Evolutionary conservation across 2,797 vertebrate species (phyloP).

Genomic region (Euphonia xanthogaster): DNA sequence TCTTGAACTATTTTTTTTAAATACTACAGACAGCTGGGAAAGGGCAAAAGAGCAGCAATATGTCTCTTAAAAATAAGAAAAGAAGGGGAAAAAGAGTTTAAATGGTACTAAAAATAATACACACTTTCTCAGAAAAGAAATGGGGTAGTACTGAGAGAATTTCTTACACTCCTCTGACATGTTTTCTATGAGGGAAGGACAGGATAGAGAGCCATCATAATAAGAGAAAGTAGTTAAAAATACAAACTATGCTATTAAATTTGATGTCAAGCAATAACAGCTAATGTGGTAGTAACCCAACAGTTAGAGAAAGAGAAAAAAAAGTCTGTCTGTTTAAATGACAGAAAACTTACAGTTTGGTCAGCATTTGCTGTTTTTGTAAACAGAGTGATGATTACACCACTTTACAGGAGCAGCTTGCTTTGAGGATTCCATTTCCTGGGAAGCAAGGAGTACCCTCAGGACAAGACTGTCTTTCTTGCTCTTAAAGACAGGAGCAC

Average conservation of each 20-base stretch:
- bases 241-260: background rate
- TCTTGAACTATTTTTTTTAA: constrained; percentile 65
- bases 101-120: constrained; percentile 46
- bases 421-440: background rate
- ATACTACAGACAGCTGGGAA: constrained; percentile 54
- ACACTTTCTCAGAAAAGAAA: constrained; percentile 39
- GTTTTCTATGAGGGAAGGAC: background rate
- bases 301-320: background rate
- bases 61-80: constrained; percentile 59
- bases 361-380: background rate
- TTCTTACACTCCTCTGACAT: constrained; percentile 41
- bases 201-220: background rate
- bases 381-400: background rate
- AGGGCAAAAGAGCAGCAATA: constrained; percentile 47
- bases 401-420: background rate
- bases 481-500: background rate
- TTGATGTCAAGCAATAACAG: background rate
- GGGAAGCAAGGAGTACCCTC: background rate
- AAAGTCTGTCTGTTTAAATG: background rate
- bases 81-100: constrained; percentile 47
- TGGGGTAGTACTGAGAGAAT: constrained; percentile 43
- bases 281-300: background rate
- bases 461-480: background rate
- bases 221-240: background rate
- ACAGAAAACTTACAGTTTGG: background rate